Evolutionary conservation across 1,140 invertebrate species (phyloP).

Genomic region (Hydropsyche tenuis): DNA sequence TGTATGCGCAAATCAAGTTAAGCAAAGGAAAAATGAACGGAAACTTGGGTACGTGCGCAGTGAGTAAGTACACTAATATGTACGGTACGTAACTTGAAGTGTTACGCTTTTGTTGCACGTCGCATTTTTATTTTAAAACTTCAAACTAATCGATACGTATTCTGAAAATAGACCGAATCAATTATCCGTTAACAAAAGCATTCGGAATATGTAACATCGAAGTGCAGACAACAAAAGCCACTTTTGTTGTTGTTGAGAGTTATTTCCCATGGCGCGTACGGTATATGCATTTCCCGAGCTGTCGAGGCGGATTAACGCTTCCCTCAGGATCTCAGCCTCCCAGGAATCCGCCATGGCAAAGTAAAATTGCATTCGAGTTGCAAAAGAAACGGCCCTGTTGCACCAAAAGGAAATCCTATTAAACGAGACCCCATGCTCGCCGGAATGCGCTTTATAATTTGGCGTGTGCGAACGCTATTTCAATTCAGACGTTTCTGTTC

Average conservation of each 20-base stretch:
- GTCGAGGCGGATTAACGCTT: conserved; percentile 26
- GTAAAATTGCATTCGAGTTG: conserved; percentile 9
- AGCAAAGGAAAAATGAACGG: conserved; percentile 38
- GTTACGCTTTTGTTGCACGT: not conserved
- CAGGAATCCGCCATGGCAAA: conserved; percentile 18
- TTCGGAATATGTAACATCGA: too few relatives aligned
- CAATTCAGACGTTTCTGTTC: too few relatives aligned
- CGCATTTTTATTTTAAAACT: not conserved
- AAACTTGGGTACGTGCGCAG: conserved; percentile 30
- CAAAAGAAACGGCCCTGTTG: conserved; percentile 4
- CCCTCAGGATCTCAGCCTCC: not conserved
- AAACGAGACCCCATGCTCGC: not conserved
- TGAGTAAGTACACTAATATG: too few relatives aligned
- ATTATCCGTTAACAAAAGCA: too few relatives aligned
- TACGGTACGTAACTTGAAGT: too few relatives aligned
- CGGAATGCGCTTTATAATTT: conserved; percentile 12
- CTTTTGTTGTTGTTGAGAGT: not conserved
- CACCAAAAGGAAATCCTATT: conserved; percentile 26
- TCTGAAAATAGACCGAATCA: not conserved
- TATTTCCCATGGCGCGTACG: conserved; percentile 17
- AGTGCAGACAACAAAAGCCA: not conserved
- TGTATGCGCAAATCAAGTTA: conserved; percentile 41
- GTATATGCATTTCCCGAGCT: conserved; percentile 21
- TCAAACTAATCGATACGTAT: not conserved
- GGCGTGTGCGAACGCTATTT: not conserved